A percentile compares a stretch with the other conserved stretches of the same genome.
These are phyloP conservation scores for Panagrolaimus sp. DNA, from an alignment of 1,140 invertebrate species.

Conservation along the genomic window DNA sequence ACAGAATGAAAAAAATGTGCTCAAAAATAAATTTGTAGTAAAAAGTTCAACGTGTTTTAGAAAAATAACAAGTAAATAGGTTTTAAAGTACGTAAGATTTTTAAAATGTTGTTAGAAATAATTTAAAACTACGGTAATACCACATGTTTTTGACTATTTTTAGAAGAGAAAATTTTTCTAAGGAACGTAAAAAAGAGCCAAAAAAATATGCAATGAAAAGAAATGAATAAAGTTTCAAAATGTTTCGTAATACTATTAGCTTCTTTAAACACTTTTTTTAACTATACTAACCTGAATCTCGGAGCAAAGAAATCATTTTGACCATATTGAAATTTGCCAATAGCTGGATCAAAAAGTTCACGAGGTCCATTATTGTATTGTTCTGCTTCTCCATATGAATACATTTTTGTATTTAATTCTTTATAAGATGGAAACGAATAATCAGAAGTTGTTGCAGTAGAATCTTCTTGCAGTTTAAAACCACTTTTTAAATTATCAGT, in stretches of 20 bases:
- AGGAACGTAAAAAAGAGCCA: background rate
- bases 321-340: constrained; percentile 27
- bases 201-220: background rate
- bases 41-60: no score
- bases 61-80: background rate
- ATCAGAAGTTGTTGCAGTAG: no score
- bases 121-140: background rate
- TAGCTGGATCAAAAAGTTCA: constrained; percentile 33
- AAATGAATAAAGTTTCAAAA: no score
- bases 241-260: no score
- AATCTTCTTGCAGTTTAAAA: no score
- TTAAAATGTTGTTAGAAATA: background rate
- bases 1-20: no score
- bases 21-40: no score
- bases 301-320: background rate
- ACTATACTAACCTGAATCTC: no score
- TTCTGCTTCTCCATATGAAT: background rate
- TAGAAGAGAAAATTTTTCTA: background rate
- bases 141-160: background rate
- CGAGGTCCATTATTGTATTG: background rate
- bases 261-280: no score
- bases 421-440: no score
- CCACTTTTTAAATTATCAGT: no score
- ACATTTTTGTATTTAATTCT: no score
- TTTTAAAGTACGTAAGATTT: background rate